These are phyloP conservation scores for Notodonta dromedarius DNA, from an alignment of 2,888 invertebrate species.

Conservation along the genomic window DNA sequence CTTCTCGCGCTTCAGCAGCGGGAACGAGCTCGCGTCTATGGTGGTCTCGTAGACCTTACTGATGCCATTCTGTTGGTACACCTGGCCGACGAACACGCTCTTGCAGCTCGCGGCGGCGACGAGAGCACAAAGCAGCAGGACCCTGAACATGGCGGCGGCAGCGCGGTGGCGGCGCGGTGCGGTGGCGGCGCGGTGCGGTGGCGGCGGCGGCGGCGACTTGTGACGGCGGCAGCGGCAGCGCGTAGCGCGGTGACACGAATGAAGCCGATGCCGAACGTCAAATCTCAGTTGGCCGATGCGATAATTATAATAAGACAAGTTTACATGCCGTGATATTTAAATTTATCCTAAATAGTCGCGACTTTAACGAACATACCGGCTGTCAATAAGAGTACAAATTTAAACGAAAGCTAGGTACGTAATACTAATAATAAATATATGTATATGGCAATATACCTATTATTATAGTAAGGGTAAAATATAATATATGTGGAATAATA, in stretches of 20 bases:
- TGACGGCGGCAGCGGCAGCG: neutral
- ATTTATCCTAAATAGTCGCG: too few species aligned
- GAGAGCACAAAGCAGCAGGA: neutral
- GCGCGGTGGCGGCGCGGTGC: too few species aligned
- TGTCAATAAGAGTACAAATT: too few species aligned
- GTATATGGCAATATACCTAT: too few species aligned
- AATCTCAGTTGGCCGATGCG: neutral
- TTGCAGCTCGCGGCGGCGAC: constrained; percentile 20
- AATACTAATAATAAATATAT: too few species aligned
- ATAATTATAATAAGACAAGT: constrained; percentile 1
- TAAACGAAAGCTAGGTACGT: too few species aligned
- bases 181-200: too few species aligned
- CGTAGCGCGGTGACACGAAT: neutral
- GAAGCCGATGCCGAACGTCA: neutral
- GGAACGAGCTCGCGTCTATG: constrained; percentile 45
- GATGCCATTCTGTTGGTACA: constrained; percentile 49
- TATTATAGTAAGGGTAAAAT: too few species aligned
- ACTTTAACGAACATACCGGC: too few species aligned
- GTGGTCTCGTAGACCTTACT: constrained; percentile 54
- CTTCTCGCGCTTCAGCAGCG: constrained; percentile 50
- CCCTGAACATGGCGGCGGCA: neutral
- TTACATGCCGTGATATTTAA: neutral
- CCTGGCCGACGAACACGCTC: constrained; percentile 52
- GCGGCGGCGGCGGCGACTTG: too few species aligned
- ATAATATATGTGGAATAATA: too few species aligned